Percentiles rank a stretch among this genome's conserved stretches.
phyloP scores from a whole-genome alignment of 2,797 vertebrate genomes.

The Hoplostethus mediterraneus region DNA sequence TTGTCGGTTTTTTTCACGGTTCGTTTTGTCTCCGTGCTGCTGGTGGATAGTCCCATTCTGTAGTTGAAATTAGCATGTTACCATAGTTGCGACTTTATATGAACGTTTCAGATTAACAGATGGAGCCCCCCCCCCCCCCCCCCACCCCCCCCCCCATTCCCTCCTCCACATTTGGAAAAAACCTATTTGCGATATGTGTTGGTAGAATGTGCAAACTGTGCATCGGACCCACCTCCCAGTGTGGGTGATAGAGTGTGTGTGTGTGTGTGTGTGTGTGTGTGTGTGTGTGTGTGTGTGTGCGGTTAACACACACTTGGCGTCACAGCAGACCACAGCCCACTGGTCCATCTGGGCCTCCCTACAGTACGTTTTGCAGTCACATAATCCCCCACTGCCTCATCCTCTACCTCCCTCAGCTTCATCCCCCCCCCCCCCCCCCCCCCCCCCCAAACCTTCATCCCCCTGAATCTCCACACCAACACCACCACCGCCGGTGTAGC shows the following conservation, averaged over 20 bases:
- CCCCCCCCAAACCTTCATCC: conserved; percentile 26
- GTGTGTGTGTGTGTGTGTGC: conserved; percentile 6
- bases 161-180: conserved; percentile 9
- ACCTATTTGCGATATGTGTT: conserved; percentile 53
- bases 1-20: conserved; percentile 17
- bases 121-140: conserved; percentile 45
- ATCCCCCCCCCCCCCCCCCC: conserved; percentile 39
- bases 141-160: conserved; percentile 15
- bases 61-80: conserved; percentile 47
- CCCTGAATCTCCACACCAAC: conserved; percentile 41
- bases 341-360: conserved; percentile 76
- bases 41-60: neutral
- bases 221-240: conserved; percentile 32
- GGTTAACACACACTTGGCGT: conserved; percentile 55
- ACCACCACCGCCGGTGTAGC: conserved; percentile 55
- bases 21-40: conserved; percentile 6
- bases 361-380: conserved; percentile 64
- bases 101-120: conserved; percentile 66
- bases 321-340: conserved; percentile 55
- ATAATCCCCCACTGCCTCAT: conserved; percentile 71
- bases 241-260: conserved; percentile 35
- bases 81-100: conserved; percentile 51
- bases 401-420: conserved; percentile 68
- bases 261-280: conserved; percentile 8
- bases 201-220: conserved; percentile 41